A percentile compares a stretch with the other conserved stretches of the same genome.
Conservation (phyloP, 2,888 invertebrate genomes). For the Ceramica pisi region DNA sequence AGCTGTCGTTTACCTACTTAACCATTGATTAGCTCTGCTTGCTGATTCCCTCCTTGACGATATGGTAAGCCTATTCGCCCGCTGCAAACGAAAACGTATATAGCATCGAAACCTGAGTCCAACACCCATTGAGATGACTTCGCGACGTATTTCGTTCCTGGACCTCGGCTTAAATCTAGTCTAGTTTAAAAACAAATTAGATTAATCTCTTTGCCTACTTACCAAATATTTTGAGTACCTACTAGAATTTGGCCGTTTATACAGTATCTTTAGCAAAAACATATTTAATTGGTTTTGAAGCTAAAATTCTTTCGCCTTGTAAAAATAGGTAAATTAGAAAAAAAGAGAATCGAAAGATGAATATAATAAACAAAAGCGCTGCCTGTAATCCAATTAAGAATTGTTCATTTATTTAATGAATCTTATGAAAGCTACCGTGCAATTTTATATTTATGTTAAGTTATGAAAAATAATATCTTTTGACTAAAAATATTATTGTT, state of each 20-base stretch:
- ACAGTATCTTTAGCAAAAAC: too few relatives aligned
- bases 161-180: neutral
- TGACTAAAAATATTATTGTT: neutral
- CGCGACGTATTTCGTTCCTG: too few relatives aligned
- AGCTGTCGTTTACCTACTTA: too few relatives aligned
- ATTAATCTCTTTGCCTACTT: slow-evolving; percentile 4
- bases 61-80: too few relatives aligned
- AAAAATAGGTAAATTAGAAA: neutral
- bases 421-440: slow-evolving; percentile 43
- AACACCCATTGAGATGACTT: too few relatives aligned
- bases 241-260: too few relatives aligned
- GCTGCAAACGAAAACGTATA: too few relatives aligned
- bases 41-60: too few relatives aligned
- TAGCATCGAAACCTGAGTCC: too few relatives aligned
- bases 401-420: slow-evolving; percentile 20
- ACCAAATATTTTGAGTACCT: neutral
- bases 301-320: slow-evolving; percentile 2
- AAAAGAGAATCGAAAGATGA: neutral
- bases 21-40: too few relatives aligned
- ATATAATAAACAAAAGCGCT: slow-evolving; percentile 3
- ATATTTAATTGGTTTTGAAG: neutral
- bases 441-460: slow-evolving; percentile 17
- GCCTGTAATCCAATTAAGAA: slow-evolving; percentile 18
- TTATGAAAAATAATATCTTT: slow-evolving; percentile 4
- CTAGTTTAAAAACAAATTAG: neutral